phyloP scores from a whole-genome alignment of 2,797 vertebrate species.

The Crocidura indochinensis region DNA sequence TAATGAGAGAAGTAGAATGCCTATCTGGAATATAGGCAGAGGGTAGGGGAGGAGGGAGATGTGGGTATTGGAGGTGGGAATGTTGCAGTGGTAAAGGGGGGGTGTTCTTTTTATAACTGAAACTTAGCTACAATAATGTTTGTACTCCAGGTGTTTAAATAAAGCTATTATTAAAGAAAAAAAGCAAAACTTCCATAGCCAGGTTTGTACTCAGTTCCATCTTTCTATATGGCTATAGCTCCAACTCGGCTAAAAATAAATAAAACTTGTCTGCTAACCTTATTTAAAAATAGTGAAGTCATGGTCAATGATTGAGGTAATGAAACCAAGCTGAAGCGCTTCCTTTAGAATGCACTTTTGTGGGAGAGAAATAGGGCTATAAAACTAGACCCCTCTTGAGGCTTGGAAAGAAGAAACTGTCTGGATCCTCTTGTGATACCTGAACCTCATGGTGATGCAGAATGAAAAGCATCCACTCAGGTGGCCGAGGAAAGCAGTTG shows the following conservation, averaged over 20 bases:
- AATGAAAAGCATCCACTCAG: conserved; percentile 82
- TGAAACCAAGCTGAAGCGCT: conserved; percentile 68
- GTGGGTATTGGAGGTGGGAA: too few relatives aligned
- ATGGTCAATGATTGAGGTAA: conserved; percentile 36
- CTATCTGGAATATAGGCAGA: too few relatives aligned
- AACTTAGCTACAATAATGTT: too few relatives aligned
- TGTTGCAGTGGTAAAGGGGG: too few relatives aligned
- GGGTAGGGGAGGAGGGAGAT: too few relatives aligned
- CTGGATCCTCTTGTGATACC: conserved; percentile 78
- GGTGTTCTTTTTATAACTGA: too few relatives aligned
- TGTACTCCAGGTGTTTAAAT: too few relatives aligned
- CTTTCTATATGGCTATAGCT: conserved; percentile 71
- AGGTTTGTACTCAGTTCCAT: conserved; percentile 7
- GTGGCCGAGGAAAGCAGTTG: conserved; percentile 85
- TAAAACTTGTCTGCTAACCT: conserved; percentile 54
- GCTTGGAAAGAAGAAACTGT: conserved; percentile 70
- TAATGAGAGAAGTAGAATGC: too few relatives aligned
- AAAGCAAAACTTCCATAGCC: background rate
- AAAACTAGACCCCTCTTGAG: conserved; percentile 74
- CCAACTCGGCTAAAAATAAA: conserved; percentile 73
- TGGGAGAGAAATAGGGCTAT: conserved; percentile 52
- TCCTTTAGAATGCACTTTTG: conserved; percentile 32
- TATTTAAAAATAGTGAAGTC: conserved; percentile 15
- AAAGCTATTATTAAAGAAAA: background rate
- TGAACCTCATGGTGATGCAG: conserved; percentile 60